A percentile compares a stretch with the other conserved stretches of the same genome.
Conservation (phyloP, 2,888 invertebrate genomes). For the Megastigmus dorsalis region DNA sequence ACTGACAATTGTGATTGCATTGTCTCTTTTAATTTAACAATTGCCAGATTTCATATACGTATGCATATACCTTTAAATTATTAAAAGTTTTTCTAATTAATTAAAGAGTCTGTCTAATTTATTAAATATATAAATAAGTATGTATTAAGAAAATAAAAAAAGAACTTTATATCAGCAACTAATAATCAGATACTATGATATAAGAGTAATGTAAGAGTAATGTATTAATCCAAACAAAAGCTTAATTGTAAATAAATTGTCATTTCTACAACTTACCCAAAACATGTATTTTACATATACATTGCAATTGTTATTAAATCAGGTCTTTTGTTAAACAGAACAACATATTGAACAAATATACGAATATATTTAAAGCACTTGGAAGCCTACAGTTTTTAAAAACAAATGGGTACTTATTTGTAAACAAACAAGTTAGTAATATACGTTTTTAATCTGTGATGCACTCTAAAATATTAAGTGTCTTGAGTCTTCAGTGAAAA, state of each 20-base stretch:
- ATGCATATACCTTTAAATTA: background rate
- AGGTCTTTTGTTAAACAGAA: background rate
- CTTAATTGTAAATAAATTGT: background rate
- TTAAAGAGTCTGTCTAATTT: too few relatives aligned
- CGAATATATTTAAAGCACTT: conserved; percentile 4
- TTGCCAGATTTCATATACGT: background rate
- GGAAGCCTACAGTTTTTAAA: too few relatives aligned
- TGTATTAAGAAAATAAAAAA: background rate
- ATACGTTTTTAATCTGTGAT: too few relatives aligned
- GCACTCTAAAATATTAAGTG: too few relatives aligned
- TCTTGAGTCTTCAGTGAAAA: too few relatives aligned
- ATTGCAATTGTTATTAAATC: background rate
- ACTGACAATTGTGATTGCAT: conserved; percentile 60
- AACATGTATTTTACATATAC: background rate
- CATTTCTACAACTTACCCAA: conserved; percentile 2
- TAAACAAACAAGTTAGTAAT: too few relatives aligned
- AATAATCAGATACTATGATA: background rate
- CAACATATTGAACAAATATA: background rate
- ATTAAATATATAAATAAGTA: background rate
- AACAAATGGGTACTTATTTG: too few relatives aligned
- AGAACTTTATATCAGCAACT: background rate
- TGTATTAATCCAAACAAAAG: background rate
- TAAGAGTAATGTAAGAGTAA: background rate
- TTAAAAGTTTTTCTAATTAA: background rate
- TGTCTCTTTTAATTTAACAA: conserved; percentile 37